Evolutionary conservation across 2,113 vertebrate species (phyloP).

Genomic region (Piaya cayana): DNA sequence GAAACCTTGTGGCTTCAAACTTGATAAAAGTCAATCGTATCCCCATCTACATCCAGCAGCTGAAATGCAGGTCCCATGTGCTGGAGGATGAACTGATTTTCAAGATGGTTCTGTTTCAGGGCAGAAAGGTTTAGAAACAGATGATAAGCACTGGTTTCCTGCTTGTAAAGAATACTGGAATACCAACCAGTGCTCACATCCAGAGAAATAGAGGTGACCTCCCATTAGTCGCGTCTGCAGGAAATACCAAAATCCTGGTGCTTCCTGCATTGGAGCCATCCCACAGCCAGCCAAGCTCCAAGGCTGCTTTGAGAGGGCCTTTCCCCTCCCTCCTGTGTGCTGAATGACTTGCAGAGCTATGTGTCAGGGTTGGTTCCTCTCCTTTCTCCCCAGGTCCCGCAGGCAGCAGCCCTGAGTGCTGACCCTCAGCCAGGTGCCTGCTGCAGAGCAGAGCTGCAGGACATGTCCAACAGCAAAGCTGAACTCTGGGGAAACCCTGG

Average conservation of each 20-base stretch:
- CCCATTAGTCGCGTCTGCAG: rapidly evolving
- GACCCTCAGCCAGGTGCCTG: not conserved
- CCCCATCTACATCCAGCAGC: conserved; percentile 19
- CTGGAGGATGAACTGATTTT: conserved; percentile 57
- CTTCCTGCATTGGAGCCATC: not conserved
- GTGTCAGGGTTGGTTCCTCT: rapidly evolving
- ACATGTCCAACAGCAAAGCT: rapidly evolving
- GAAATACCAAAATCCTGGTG: conserved; percentile 22
- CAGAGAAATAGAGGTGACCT: not conserved
- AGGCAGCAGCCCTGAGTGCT: rapidly evolving
- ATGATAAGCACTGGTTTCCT: not conserved
- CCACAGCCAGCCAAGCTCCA: rapidly evolving
- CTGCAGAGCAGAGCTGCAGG: not conserved
- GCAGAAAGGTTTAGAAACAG: not conserved
- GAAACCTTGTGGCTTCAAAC: conserved; percentile 59
- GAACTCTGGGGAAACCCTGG: not conserved
- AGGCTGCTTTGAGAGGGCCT: not conserved
- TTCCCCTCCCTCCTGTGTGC: not conserved
- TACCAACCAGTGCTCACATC: rapidly evolving
- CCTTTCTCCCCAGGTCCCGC: not conserved
- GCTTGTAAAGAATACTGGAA: not conserved
- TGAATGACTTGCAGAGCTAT: not conserved
- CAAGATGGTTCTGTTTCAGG: conserved; percentile 38
- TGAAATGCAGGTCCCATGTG: conserved; percentile 59
- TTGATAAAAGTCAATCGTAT: not conserved